Evolutionary conservation across 2,888 invertebrate species (phyloP), one percentile per base, ranked within the genome.

Genomic region (Drosophila acutilabella): DNA sequence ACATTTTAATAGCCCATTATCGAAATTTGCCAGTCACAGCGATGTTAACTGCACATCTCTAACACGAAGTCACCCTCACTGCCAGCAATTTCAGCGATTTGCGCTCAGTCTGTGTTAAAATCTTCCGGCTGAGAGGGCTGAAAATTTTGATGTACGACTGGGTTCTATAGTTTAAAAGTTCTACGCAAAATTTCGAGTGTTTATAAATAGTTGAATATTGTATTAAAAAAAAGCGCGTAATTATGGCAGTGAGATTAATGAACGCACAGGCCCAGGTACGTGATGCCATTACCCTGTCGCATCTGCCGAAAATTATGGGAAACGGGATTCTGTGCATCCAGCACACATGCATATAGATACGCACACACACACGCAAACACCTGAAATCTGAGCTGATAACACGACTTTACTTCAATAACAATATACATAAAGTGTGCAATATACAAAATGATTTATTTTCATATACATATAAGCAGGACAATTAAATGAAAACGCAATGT

Each of bases 101-200:
- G 52, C 45, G 64, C 69, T 84, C 89, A 90, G 81, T 88, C 89
- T 90, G 89, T 89, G 88, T 89, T 83, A 79, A 90, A 89, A 92
- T 92, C 92, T 92, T 92, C 91, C 92, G 92, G 92, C 90, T 92
- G 88, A 92, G 92, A 92, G 90, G 92, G 92, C 92, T 92, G 92
- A 92, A 92, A 92, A 91, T 92, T 91, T 81, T 81, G 78, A 77
- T 74, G 75, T 70, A 71, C 74, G 74, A 71, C 72, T 71, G 65
- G 56, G 57, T 64, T 78, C 53, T 66, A 64, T 66, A 64, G 45
- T 62, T 54, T 67, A 71, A 69, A 65, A 62, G 51, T 47, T 62
- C 14, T 18, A 60, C 8, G 40, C 44, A 52, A 74, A 66, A 68
- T 70, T 74, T 64, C 61, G 58, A 79, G 80, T 78, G 79, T 67